Conservation (phyloP, 2,113 vertebrate genomes). For the Nerophis ophidion region DNA sequence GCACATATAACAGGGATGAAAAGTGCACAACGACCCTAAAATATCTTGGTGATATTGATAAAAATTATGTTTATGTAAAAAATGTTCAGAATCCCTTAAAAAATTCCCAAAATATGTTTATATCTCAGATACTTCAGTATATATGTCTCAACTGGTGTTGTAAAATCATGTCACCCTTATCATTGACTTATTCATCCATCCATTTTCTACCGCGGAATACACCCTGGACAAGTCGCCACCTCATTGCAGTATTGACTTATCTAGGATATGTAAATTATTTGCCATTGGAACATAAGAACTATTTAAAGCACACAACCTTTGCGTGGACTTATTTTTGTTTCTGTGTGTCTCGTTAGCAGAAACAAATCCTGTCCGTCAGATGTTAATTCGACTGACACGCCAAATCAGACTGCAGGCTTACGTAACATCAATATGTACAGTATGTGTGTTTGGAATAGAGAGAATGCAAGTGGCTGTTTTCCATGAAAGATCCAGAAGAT, state of each 20-base stretch:
- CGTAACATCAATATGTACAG: slow-evolving; percentile 36
- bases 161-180: background rate
- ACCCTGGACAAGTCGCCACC: too few relatives aligned
- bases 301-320: background rate
- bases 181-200: background rate
- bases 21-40: background rate
- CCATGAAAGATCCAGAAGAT: slow-evolving; percentile 40
- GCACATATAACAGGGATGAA: slow-evolving; percentile 4
- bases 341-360: slow-evolving; percentile 27
- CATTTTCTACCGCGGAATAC: too few relatives aligned
- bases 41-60: slow-evolving; percentile 4
- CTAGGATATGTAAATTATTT: too few relatives aligned
- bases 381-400: slow-evolving; percentile 42
- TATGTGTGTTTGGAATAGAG: background rate
- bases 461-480: slow-evolving; percentile 13
- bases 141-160: background rate
- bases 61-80: background rate
- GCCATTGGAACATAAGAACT: too few relatives aligned
- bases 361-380: slow-evolving; percentile 39
- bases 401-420: slow-evolving; percentile 39
- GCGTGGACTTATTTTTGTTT: slow-evolving; percentile 13
- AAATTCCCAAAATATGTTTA: too few relatives aligned
- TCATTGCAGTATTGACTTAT: background rate
- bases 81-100: too few relatives aligned
- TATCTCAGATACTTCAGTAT: background rate